These are phyloP conservation scores for Pangasius macronema DNA, from an alignment of 2,797 vertebrate species.

Conservation along the genomic window DNA sequence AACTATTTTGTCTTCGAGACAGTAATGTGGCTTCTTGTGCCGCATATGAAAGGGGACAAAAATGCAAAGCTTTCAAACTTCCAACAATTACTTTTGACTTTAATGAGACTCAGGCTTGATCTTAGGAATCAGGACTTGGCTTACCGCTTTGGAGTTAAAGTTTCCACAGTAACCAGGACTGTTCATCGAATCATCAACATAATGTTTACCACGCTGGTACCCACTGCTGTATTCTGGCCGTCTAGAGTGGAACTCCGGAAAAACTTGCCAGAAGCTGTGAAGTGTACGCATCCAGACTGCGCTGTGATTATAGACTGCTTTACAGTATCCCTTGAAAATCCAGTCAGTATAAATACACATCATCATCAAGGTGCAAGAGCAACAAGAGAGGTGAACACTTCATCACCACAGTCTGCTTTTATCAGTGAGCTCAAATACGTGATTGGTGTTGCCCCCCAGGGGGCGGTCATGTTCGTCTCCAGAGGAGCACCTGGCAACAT, in stretches of 20 bases:
- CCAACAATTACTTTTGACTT: constrained; percentile 77
- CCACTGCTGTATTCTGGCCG: constrained; percentile 78
- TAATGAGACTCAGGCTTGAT: constrained; percentile 77
- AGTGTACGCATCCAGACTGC: constrained; percentile 71
- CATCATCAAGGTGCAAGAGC: constrained; percentile 43
- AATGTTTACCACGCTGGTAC: constrained; percentile 78
- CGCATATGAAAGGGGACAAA: constrained; percentile 75
- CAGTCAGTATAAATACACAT: constrained; percentile 53
- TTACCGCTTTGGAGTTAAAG: constrained; percentile 77
- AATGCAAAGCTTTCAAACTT: constrained; percentile 74
- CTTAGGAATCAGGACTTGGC: constrained; percentile 78
- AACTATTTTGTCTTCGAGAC: constrained; percentile 80
- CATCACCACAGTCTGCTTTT: constrained; percentile 25
- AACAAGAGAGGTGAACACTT: not conserved
- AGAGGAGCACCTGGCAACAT: constrained; percentile 71
- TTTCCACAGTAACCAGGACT: constrained; percentile 69
- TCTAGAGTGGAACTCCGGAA: constrained; percentile 76
- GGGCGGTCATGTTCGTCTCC: constrained; percentile 78
- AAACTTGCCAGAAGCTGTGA: constrained; percentile 72
- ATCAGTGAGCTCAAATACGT: constrained; percentile 72
- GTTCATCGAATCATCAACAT: constrained; percentile 75
- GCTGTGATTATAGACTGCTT: constrained; percentile 80
- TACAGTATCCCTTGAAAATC: constrained; percentile 73
- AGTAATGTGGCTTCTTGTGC: constrained; percentile 76
- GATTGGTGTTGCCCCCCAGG: constrained; percentile 77